phyloP scores from a whole-genome alignment of 2,113 vertebrate genomes.

The Morone chrysops region DNA sequence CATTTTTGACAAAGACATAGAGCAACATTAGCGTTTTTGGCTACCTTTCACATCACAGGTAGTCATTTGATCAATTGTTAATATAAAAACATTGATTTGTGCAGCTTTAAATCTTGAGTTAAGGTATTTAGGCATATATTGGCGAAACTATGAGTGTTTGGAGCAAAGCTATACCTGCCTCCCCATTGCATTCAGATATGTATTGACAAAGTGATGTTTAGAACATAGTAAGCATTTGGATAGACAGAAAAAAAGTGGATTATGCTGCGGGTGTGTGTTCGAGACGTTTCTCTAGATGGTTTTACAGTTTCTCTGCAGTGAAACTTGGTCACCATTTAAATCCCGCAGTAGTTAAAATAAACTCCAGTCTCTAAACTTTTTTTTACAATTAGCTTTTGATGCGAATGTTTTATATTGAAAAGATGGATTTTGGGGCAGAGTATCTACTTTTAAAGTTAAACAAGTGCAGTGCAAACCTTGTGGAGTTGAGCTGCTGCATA shows the following conservation, averaged over 20 bases:
- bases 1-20: too few relatives aligned
- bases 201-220: background rate
- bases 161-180: background rate
- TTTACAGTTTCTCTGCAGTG: background rate
- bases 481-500: constrained; percentile 35
- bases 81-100: background rate
- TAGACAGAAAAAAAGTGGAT: background rate
- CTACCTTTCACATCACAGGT: background rate
- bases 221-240: background rate
- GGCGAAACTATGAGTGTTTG: background rate
- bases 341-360: too few relatives aligned
- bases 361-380: too few relatives aligned
- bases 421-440: background rate
- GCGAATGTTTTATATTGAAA: background rate
- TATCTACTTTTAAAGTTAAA: constrained; percentile 29
- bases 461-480: constrained; percentile 16
- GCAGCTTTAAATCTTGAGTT: background rate
- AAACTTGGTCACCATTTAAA: background rate
- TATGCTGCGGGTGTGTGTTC: background rate
- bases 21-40: too few relatives aligned
- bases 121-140: background rate
- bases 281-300: background rate
- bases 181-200: background rate
- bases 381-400: background rate
- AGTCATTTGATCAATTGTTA: too few relatives aligned